phyloP scores from a whole-genome alignment of 2,797 vertebrate species.

The Intellagama lesueurii region DNA sequence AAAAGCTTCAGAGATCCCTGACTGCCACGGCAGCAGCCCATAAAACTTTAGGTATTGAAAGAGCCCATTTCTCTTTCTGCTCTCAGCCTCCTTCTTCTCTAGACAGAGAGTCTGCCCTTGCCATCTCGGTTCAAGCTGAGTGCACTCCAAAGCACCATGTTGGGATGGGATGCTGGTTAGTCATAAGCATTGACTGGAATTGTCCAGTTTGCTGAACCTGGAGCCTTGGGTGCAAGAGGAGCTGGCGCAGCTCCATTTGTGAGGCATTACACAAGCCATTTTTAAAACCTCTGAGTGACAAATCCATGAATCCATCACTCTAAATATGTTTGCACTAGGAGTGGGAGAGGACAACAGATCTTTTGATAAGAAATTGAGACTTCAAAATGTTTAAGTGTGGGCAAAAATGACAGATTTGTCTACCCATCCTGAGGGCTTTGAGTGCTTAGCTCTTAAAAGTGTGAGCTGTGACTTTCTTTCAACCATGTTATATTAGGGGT shows the following conservation, averaged over 20 bases:
- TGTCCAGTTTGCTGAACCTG: background rate
- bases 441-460: background rate
- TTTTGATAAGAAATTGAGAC: too few relatives aligned
- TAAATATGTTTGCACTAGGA: background rate
- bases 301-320: background rate
- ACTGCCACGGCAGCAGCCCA: background rate
- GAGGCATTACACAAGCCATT: conserved; percentile 16
- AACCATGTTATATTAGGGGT: background rate
- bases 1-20: conserved; percentile 25
- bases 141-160: background rate
- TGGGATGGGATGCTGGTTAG: conserved; percentile 28
- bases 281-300: background rate
- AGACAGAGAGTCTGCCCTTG: conserved; percentile 22
- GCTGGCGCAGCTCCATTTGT: background rate
- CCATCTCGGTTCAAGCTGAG: background rate
- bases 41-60: conserved; percentile 17
- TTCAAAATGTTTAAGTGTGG: background rate
- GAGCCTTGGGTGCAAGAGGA: conserved; percentile 20
- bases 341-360: background rate
- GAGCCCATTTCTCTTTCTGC: conserved; percentile 40
- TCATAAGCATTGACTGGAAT: background rate
- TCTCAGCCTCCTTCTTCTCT: conserved; percentile 26
- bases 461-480: background rate
- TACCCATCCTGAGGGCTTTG: background rate
- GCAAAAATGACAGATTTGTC: background rate